Evolutionary conservation across 2,888 invertebrate species (phyloP).

Genomic region (Trissolcus brochymenae): DNA sequence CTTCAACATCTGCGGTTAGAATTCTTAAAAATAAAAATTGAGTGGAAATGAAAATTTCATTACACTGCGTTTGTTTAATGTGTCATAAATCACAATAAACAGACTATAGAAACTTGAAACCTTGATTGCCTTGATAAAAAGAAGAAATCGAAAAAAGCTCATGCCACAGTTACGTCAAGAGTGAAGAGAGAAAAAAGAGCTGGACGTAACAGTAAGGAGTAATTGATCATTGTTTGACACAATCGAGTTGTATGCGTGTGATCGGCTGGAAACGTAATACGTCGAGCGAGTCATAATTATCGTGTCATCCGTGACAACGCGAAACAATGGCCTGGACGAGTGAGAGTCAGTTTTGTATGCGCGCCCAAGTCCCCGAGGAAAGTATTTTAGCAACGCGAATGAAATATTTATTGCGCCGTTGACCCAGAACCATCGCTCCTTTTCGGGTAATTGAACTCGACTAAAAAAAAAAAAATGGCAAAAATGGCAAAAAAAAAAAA

Average conservation of each 20-base stretch:
- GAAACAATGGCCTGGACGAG: conserved; percentile 41
- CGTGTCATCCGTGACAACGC: conserved; percentile 25
- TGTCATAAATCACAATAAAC: background rate
- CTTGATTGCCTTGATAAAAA: background rate
- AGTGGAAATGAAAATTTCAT: background rate
- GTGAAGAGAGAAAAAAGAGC: conserved; percentile 7
- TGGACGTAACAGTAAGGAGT: conserved; percentile 14
- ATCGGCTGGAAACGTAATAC: conserved; percentile 35
- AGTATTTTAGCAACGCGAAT: conserved; percentile 47
- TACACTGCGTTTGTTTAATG: too few relatives aligned
- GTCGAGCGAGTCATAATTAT: conserved; percentile 37
- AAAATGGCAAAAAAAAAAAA: background rate
- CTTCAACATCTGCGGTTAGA: background rate
- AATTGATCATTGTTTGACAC: conserved; percentile 45
- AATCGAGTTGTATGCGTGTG: conserved; percentile 20
- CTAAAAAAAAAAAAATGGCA: conserved; percentile 3
- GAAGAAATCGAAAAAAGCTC: conserved; percentile 1
- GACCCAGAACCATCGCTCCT: conserved; percentile 35
- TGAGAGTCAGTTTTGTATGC: conserved; percentile 48
- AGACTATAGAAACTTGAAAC: background rate
- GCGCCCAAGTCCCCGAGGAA: conserved; percentile 33
- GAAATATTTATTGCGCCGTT: conserved; percentile 47
- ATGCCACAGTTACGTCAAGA: conserved; percentile 24
- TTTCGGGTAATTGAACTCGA: conserved; percentile 29
- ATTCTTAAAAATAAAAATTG: background rate